Evolutionary conservation across 2,797 vertebrate species (phyloP).

Genomic region (Silurus lanzhouensis): DNA sequence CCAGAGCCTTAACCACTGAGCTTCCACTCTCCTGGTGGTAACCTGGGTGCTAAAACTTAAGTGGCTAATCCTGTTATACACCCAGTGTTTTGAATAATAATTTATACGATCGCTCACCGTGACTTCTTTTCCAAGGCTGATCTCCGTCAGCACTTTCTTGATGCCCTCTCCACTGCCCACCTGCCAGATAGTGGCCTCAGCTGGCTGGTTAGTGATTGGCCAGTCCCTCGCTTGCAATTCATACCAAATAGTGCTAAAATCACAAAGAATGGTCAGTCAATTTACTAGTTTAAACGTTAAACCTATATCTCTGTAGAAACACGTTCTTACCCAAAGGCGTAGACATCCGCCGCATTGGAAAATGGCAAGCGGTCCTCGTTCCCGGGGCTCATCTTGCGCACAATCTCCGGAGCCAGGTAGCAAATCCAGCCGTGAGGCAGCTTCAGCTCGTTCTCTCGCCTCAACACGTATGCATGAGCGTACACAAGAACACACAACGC

Average conservation of each 20-base stretch:
- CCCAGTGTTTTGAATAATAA: background rate
- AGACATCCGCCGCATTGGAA: slow-evolving; percentile 92
- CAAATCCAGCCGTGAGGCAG: slow-evolving; percentile 97
- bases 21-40: no score
- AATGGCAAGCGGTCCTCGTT: slow-evolving; percentile 95
- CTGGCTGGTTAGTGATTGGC: slow-evolving; percentile 92
- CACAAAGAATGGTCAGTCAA: background rate
- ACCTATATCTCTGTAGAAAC: background rate
- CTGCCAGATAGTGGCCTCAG: slow-evolving; percentile 97
- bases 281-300: background rate
- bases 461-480: slow-evolving; percentile 55
- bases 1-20: no score
- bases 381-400: slow-evolving; percentile 91
- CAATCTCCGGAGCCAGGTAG: slow-evolving; percentile 95
- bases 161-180: slow-evolving; percentile 94
- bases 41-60: background rate
- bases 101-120: slow-evolving; percentile 75
- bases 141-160: slow-evolving; percentile 84
- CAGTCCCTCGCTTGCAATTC: slow-evolving; percentile 97
- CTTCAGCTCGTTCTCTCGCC: slow-evolving; percentile 93
- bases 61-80: background rate
- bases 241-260: slow-evolving; percentile 93
- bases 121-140: slow-evolving; percentile 94
- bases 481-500: background rate
- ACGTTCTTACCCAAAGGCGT: slow-evolving; percentile 88